Conservation (phyloP, 2,888 invertebrate species). For the Diarsia rubi region DNA sequence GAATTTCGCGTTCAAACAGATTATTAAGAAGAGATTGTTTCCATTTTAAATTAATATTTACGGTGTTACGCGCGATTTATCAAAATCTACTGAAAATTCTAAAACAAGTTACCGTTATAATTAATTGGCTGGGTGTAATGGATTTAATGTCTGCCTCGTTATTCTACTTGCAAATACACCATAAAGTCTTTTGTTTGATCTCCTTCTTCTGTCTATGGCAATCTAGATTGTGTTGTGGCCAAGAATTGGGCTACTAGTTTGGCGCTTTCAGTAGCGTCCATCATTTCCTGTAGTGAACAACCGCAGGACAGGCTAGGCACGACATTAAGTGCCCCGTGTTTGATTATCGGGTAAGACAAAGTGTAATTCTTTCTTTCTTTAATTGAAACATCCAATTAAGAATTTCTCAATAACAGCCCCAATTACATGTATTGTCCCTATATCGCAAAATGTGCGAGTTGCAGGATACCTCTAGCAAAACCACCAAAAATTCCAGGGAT, state of each 20-base stretch:
- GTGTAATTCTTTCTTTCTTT: too few species aligned
- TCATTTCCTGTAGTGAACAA: too few species aligned
- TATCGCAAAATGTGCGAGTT: not conserved
- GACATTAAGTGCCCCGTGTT: too few species aligned
- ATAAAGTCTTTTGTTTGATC: too few species aligned
- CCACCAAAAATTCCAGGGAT: not conserved
- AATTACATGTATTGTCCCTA: too few species aligned
- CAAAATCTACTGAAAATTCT: not conserved
- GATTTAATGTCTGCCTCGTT: not conserved
- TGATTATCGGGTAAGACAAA: not conserved
- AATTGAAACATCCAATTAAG: too few species aligned
- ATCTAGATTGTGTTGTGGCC: too few species aligned
- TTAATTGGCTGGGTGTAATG: not conserved
- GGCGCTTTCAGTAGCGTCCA: too few species aligned
- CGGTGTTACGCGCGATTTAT: not conserved
- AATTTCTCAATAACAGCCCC: too few species aligned
- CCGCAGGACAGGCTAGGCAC: too few species aligned
- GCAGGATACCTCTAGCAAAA: not conserved
- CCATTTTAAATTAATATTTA: conserved; percentile 10
- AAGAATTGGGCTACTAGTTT: too few species aligned
- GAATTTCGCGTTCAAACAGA: conserved; percentile 13
- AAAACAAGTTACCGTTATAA: not conserved
- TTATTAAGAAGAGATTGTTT: conserved; percentile 8
- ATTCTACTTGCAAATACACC: not conserved
- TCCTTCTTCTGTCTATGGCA: too few species aligned